phyloP scores from a whole-genome alignment of 2,113 vertebrate genomes.

The Syngnathus typhle region DNA sequence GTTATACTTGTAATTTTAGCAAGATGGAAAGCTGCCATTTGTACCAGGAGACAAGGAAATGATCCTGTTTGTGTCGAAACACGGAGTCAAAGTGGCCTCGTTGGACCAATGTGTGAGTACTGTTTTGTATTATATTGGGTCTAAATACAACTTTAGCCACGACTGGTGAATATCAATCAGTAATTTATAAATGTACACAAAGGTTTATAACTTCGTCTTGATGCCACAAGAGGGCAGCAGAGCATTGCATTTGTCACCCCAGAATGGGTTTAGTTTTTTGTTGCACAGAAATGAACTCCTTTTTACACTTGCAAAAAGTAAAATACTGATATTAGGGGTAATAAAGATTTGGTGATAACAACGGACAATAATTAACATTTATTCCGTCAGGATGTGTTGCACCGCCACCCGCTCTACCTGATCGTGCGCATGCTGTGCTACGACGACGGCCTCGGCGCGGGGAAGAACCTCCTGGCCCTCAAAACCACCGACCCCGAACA shows the following conservation, averaged over 20 bases:
- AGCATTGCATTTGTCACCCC: too few relatives aligned
- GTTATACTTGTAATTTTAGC: conserved; percentile 64
- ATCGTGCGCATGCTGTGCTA: conserved; percentile 96
- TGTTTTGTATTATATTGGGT: not conserved
- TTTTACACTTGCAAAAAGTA: too few relatives aligned
- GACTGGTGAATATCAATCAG: not conserved
- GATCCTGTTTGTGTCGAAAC: conserved; percentile 90
- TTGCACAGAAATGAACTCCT: too few relatives aligned
- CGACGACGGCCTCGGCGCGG: conserved; percentile 89
- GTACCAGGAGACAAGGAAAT: conserved; percentile 91
- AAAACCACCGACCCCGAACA: conserved; percentile 85
- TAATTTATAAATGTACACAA: not conserved
- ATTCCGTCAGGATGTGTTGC: conserved; percentile 80
- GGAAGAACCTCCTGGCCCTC: conserved; percentile 88
- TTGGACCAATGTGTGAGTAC: conserved; percentile 93
- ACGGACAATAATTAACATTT: not conserved
- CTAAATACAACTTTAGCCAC: not conserved
- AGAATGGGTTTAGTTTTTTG: too few relatives aligned
- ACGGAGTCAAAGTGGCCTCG: conserved; percentile 90
- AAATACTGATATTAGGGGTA: too few relatives aligned
- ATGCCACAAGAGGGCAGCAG: too few relatives aligned
- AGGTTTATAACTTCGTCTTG: too few relatives aligned
- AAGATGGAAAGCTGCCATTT: conserved; percentile 95
- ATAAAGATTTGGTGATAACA: too few relatives aligned
- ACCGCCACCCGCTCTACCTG: conserved; percentile 88